Evolutionary conservation across 2,888 invertebrate species (phyloP).

Genomic region (Apodemia duryi): DNA sequence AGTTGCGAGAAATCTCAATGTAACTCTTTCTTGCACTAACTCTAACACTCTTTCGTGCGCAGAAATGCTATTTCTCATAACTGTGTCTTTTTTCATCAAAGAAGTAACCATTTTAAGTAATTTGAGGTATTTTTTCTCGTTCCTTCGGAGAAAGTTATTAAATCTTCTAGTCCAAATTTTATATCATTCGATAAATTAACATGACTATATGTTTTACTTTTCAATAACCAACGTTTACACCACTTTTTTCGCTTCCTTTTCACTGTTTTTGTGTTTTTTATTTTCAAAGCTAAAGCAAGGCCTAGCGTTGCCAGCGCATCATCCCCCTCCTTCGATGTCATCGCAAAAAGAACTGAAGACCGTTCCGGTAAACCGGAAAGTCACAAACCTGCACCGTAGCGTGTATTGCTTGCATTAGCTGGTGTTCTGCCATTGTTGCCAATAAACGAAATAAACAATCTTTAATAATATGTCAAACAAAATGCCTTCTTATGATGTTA

Average conservation of each 20-base stretch:
- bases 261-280: not conserved
- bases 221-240: not conserved
- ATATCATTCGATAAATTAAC: too few species aligned
- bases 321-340: constrained; percentile 32
- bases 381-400: constrained; percentile 29
- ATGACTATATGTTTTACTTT: too few species aligned
- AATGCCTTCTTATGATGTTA: too few species aligned
- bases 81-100: constrained; percentile 28
- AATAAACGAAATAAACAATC: too few species aligned
- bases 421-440: too few species aligned
- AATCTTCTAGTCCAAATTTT: too few species aligned
- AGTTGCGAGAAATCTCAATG: constrained; percentile 32
- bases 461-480: too few species aligned
- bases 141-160: constrained; percentile 24
- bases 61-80: constrained; percentile 29
- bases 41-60: constrained; percentile 29
- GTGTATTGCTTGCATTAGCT: not conserved
- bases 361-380: constrained; percentile 32
- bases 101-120: constrained; percentile 28
- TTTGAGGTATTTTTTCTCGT: constrained; percentile 29
- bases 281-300: not conserved
- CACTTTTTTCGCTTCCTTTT: not conserved
- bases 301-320: constrained; percentile 31
- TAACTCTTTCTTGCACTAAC: too few species aligned
- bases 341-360: constrained; percentile 34